These are phyloP conservation scores for Diadumene lineata DNA, from an alignment of 92 coral and sea anemone genomes.

Conservation along the genomic window DNA sequence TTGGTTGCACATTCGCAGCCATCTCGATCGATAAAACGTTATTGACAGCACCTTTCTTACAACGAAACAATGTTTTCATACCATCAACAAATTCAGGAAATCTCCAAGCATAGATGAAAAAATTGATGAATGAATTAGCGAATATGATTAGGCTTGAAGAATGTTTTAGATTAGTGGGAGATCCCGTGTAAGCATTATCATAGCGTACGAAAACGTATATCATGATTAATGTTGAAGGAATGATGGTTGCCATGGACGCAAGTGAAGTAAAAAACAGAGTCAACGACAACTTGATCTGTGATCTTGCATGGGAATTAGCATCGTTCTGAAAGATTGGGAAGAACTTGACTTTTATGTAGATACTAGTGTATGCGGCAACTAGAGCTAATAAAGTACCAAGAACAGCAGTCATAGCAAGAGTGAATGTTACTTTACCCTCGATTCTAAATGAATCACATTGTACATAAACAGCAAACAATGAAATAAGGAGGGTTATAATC, in stretches of 20 bases:
- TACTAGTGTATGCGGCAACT: background rate
- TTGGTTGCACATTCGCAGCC: no score
- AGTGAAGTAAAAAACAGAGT: background rate
- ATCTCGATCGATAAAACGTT: background rate
- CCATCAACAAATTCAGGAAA: background rate
- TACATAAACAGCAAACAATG: no score
- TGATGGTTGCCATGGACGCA: background rate
- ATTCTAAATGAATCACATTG: background rate
- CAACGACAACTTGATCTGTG: background rate
- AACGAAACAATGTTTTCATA: background rate
- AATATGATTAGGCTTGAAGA: background rate
- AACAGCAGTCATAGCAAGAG: background rate
- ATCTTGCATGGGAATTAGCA: background rate
- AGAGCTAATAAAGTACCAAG: background rate
- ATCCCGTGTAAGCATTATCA: background rate
- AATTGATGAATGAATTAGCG: background rate
- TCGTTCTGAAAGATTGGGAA: background rate
- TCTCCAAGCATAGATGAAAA: background rate
- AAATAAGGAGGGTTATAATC: background rate
- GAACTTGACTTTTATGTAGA: background rate
- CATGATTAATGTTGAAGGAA: background rate
- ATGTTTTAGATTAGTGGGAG: background rate
- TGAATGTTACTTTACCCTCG: background rate
- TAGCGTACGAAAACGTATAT: background rate
- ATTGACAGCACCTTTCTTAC: background rate